Base-by-base conservation (phyloP, 2,888 invertebrate species). In the Oligia strigilis region DNA sequence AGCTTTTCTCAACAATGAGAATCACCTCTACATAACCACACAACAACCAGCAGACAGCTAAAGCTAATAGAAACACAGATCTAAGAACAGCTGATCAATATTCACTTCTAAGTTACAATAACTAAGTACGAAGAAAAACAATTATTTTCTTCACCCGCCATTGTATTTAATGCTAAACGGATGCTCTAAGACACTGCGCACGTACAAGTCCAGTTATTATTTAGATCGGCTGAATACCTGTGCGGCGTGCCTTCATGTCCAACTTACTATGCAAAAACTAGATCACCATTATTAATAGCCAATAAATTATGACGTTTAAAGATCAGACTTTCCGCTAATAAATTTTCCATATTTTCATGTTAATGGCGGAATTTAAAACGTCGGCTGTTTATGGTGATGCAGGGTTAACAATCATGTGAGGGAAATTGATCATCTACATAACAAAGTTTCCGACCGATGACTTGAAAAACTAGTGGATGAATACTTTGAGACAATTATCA, bases 81-180 rank as follows among this genome's bases (percentile, higher is more conserved):
- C 85, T 76, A 55, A 62, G 86, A 86, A 85, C 36, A 58, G 17
- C 55, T 72, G 52, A 83, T 85, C 80, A 74, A 80, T 86, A 87
- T 79, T 78, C 78, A 60, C 69, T 83, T 80, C 77, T 80, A 80
- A 13, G 77, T 86, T 80, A 86, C 85, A 74, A 83, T 85, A 85
- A 82, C 82, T 76, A 71, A 67, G 74, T 87, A 87, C 88, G 72
- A 75, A 76, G 84, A 88, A 87, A 78, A 85, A 72, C 84, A 83
- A 88, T 88, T 87, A 88, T 81, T 86, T 88, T 79, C 88, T 88
- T 80, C 76, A 60, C 74, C 76, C 43, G 29, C 76, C 73, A 88
- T 87, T 84, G 78, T 80, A 46, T 3, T 11, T 46, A 82, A 85
- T 85, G 80, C 82, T 84, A 79, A 80, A 40, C 77, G 81, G 46